Evolutionary conservation across 2,113 vertebrate genomes (phyloP).

Genomic region (Paracanthobrama guichenoti): DNA sequence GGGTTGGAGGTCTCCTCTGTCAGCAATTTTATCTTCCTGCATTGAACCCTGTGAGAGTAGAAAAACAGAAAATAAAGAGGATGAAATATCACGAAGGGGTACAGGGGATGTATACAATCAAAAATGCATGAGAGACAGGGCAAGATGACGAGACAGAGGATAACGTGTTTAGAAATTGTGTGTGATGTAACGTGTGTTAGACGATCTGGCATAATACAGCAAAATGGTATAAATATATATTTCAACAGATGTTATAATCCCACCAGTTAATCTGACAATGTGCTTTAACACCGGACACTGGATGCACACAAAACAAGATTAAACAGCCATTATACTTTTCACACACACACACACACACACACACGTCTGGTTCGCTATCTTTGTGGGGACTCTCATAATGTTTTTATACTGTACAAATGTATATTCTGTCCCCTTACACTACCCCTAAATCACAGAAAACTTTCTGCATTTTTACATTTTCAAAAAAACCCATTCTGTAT

Average conservation of each 20-base stretch:
- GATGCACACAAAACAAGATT: slow-evolving; percentile 25
- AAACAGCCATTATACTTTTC: neutral
- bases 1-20: neutral
- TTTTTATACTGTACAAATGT: too few relatives aligned
- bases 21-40: slow-evolving; percentile 9
- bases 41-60: neutral
- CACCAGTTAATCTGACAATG: neutral
- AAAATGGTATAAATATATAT: neutral
- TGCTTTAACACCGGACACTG: neutral
- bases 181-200: neutral
- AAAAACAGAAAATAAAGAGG: slow-evolving; percentile 2
- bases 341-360: neutral
- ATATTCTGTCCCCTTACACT: too few relatives aligned
- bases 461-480: too few relatives aligned
- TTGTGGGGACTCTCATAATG: too few relatives aligned
- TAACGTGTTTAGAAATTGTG: neutral
- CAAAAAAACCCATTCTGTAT: too few relatives aligned
- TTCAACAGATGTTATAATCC: slow-evolving; percentile 24
- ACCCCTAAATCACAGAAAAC: too few relatives aligned
- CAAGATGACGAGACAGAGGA: neutral
- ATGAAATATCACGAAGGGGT: neutral
- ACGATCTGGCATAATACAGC: neutral
- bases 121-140: slow-evolving; percentile 1
- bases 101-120: neutral
- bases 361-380: too few relatives aligned